Percentiles rank a stretch among this genome's conserved stretches.
Conservation (phyloP, 1,140 invertebrate genomes). For the Drosophila parabipectinata region DNA sequence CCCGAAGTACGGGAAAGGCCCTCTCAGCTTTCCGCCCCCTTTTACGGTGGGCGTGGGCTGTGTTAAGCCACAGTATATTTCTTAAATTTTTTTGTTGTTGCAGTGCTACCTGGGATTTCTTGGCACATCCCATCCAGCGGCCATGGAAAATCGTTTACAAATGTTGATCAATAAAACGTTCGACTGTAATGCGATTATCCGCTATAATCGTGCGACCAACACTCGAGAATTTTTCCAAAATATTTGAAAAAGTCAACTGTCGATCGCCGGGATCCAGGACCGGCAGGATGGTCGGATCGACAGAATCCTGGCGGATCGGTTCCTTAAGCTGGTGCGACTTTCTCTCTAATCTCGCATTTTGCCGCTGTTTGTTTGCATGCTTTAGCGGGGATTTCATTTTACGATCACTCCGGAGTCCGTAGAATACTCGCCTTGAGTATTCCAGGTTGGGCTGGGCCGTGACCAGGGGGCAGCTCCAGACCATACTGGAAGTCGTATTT, state of each 20-base stretch:
- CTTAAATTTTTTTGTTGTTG: background rate
- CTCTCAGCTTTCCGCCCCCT: conserved; percentile 11
- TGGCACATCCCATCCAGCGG: conserved; percentile 15
- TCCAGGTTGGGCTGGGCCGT: conserved; percentile 5
- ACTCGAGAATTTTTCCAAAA: conserved; percentile 68
- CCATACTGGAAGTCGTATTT: conserved; percentile 51
- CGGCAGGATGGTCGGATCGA: conserved; percentile 9
- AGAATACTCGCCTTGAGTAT: conserved; percentile 4
- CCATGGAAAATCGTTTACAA: conserved; percentile 75
- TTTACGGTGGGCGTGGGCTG: conserved; percentile 58
- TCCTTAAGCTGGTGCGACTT: conserved; percentile 60
- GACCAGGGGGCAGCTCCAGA: conserved; percentile 35
- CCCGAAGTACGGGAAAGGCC: conserved; percentile 52
- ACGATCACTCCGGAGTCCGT: conserved; percentile 46
- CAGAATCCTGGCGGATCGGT: conserved; percentile 8
- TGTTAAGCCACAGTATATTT: conserved; percentile 68
- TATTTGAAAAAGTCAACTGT: conserved; percentile 76
- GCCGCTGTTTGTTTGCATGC: conserved; percentile 77
- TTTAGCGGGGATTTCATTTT: conserved; percentile 73
- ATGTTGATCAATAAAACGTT: conserved; percentile 77
- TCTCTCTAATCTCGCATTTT: conserved; percentile 66
- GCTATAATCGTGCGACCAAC: conserved; percentile 70
- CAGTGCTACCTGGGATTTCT: conserved; percentile 59
- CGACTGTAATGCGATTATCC: conserved; percentile 69
- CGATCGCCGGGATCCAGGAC: conserved; percentile 28